Evolutionary conservation across 2,888 invertebrate genomes (phyloP), one percentile per base, ranked within the genome.

Genomic region (Suillia variegata): DNA sequence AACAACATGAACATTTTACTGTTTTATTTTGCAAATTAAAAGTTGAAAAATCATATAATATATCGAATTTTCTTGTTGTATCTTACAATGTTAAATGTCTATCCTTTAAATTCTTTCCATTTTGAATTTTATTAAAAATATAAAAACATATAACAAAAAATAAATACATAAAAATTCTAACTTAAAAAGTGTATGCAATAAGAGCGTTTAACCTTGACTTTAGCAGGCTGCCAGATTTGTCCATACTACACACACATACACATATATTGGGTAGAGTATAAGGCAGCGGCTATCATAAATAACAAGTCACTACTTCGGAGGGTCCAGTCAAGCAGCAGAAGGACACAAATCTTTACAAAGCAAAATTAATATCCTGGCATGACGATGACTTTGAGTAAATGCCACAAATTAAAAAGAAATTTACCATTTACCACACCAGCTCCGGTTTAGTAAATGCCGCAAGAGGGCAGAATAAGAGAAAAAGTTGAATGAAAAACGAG

Each of bases 351-450:
- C 47, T 4, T 6, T 2, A 18, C 51, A 31, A 18, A 55, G 60
- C 59, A 67, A 65, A 71, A 74, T 75, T 74, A 74, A 74, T 74
- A 71, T 72, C 69, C 61, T 65, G 68, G 70, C 71, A 73, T 76
- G 77, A 76, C 74, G 70, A 68, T 74, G 74, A 74, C 76, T 74
- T 76, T 75, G 77, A 75, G 75, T 75, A 74, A 75, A 76, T 73
- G 74, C 69, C 67, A 69, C 75, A 75, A 76, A 75, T 75, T 75
- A 76, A 76, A 75, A 75, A 76, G 73, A 76, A 75, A 76, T 75
- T 76, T 75, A 75, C 70, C 75, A 76, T 74, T 73, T 70, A 72
- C 71, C 68, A 67, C 66, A 67, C 67, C 61, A 59, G 47, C 61
- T 42, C 57, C 47, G 61, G 55, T 54, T 56, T 56, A 48, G 49